phyloP scores from a whole-genome alignment of 1,140 invertebrate genomes.

The Popillia japonica region DNA sequence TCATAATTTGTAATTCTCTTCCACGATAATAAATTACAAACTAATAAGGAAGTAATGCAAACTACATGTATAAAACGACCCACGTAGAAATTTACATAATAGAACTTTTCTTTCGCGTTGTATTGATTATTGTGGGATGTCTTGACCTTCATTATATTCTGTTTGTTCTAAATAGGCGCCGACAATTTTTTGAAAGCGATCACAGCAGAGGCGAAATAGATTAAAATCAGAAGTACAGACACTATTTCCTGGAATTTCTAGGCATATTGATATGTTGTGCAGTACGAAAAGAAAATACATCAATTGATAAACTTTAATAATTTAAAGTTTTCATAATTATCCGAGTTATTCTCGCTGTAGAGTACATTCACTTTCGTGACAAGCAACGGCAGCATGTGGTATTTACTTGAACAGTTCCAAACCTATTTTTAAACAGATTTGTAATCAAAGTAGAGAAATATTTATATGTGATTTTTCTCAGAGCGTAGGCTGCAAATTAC shows the following conservation, averaged over 20 bases:
- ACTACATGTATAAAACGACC: background rate
- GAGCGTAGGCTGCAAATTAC: background rate
- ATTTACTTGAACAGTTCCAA: conserved; percentile 11
- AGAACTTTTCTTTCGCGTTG: background rate
- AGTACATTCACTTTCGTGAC: too few relatives aligned
- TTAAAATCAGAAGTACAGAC: too few relatives aligned
- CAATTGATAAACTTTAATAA: too few relatives aligned
- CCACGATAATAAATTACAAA: background rate
- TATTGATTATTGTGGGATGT: background rate
- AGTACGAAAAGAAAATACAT: too few relatives aligned
- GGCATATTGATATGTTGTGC: too few relatives aligned
- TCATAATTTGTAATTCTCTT: background rate
- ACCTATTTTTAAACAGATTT: too few relatives aligned
- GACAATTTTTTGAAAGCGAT: too few relatives aligned
- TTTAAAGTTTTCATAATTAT: too few relatives aligned
- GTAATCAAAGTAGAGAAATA: too few relatives aligned
- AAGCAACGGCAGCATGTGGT: background rate
- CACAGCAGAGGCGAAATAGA: too few relatives aligned
- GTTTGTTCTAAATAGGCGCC: background rate
- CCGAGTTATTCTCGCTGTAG: too few relatives aligned
- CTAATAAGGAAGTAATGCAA: background rate
- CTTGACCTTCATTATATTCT: background rate
- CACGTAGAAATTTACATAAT: background rate
- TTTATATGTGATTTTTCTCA: background rate
- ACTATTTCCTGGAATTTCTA: too few relatives aligned